Percentiles rank a stretch among this genome's conserved stretches.
Conservation (phyloP, 2,888 invertebrate genomes). For the Tenthredo livida region DNA sequence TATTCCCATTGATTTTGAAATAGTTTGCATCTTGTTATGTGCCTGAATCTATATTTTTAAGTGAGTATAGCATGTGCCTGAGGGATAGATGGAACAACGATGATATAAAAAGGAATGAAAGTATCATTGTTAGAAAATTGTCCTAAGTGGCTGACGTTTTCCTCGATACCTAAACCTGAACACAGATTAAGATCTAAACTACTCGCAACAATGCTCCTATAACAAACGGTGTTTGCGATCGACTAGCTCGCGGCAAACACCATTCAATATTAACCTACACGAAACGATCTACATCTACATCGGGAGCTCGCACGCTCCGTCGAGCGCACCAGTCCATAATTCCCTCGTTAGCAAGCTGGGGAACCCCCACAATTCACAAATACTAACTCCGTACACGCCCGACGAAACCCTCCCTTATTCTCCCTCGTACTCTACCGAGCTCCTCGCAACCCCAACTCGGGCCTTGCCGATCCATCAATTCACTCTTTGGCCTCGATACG, state of each 20-base stretch:
- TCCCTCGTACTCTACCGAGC: neutral
- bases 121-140: slow-evolving; percentile 47
- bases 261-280: slow-evolving; percentile 46
- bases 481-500: slow-evolving; percentile 38
- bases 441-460: slow-evolving; percentile 12
- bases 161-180: slow-evolving; percentile 17
- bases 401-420: neutral
- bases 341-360: slow-evolving; percentile 46
- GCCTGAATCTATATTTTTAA: too few species aligned
- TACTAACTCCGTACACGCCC: slow-evolving; percentile 18
- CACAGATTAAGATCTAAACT: slow-evolving; percentile 47
- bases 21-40: too few species aligned
- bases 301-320: slow-evolving; percentile 42
- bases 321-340: slow-evolving; percentile 46
- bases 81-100: too few species aligned
- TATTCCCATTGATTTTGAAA: too few species aligned
- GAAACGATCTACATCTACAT: slow-evolving; percentile 28
- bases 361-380: slow-evolving; percentile 38
- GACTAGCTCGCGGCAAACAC: slow-evolving; percentile 44
- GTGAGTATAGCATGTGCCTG: too few species aligned
- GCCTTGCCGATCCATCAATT: slow-evolving; percentile 24
- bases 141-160: slow-evolving; percentile 44
- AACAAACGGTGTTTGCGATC: slow-evolving; percentile 37
- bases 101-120: neutral
- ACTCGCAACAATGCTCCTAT: slow-evolving; percentile 11